Conservation (phyloP, 2,797 vertebrate species). For the Todus mexicanus region DNA sequence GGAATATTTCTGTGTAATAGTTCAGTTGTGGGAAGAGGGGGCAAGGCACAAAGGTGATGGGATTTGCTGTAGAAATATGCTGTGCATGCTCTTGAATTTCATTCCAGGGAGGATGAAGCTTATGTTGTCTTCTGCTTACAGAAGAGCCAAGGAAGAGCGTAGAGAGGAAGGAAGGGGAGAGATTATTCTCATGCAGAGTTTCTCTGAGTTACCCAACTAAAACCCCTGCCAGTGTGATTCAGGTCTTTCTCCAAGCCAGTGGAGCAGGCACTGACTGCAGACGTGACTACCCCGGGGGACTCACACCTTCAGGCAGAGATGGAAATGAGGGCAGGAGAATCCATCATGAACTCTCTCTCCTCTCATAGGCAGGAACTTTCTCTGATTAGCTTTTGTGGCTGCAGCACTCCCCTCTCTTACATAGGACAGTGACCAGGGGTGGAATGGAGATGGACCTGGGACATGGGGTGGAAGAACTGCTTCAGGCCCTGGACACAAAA, state of each 20-base stretch:
- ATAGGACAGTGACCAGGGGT: not conserved
- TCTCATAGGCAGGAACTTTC: not conserved
- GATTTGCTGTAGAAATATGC: not conserved
- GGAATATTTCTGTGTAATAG: slow-evolving; percentile 3
- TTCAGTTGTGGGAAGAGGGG: not conserved
- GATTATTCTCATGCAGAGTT: not conserved
- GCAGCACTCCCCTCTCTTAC: not conserved
- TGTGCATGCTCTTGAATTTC: not conserved
- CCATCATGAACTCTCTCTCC: slow-evolving; percentile 15
- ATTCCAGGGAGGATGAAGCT: not conserved
- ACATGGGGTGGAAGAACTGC: not conserved
- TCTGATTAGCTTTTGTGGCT: not conserved
- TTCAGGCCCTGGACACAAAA: not conserved
- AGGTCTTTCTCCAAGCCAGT: slow-evolving; percentile 17
- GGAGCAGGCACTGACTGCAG: slow-evolving; percentile 22
- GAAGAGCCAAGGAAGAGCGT: not conserved
- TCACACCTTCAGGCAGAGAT: slow-evolving; percentile 14
- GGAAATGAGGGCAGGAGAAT: slow-evolving; percentile 41
- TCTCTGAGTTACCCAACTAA: slow-evolving; percentile 14
- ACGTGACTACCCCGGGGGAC: slow-evolving; percentile 8
- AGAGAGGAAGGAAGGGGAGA: not conserved
- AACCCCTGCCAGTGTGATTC: slow-evolving; percentile 15
- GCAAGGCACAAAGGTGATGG: not conserved
- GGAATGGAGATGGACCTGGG: not conserved
- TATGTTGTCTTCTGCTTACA: not conserved